Percentiles rank a stretch among this genome's conserved stretches.
These are phyloP conservation scores for Nasonia vitripennis DNA, from an alignment of 1,140 invertebrate species.

Conservation along the genomic window DNA sequence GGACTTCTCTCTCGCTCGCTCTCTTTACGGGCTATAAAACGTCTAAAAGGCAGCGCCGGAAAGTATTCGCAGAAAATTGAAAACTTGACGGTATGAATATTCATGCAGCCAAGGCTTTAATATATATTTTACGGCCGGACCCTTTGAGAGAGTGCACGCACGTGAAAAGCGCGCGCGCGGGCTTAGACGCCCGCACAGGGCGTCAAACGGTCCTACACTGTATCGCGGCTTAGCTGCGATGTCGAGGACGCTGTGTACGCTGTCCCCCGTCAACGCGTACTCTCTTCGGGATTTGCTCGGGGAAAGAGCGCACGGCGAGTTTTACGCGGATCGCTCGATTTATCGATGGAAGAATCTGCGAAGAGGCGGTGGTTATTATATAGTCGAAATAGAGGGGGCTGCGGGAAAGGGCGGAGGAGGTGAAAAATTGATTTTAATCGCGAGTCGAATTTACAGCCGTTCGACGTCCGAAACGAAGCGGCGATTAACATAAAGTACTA, in stretches of 20 bases:
- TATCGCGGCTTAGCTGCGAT: neutral
- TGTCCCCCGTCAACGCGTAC: neutral
- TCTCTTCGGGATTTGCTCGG: constrained; percentile 7
- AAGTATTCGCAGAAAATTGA: constrained; percentile 73
- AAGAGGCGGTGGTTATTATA: neutral
- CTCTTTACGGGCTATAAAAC: constrained; percentile 71
- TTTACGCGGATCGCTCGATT: neutral
- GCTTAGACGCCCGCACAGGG: constrained; percentile 38
- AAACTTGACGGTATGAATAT: constrained; percentile 72
- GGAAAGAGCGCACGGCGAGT: neutral
- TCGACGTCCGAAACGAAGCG: constrained; percentile 66
- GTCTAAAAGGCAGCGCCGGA: constrained; percentile 66
- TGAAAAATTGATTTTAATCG: constrained; percentile 70
- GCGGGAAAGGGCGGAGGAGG: constrained; percentile 1
- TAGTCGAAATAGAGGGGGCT: neutral
- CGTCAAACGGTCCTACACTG: constrained; percentile 26
- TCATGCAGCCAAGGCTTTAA: constrained; percentile 68
- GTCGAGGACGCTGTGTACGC: neutral
- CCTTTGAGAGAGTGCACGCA: constrained; percentile 56
- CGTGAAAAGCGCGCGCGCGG: constrained; percentile 35
- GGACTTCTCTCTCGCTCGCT: constrained; percentile 44
- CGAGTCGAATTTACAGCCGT: constrained; percentile 67
- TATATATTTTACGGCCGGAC: constrained; percentile 71
- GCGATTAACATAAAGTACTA: constrained; percentile 75
- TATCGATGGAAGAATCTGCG: neutral